Evolutionary conservation across 1,140 invertebrate species (phyloP).

Genomic region (Habropoda laboriosa): DNA sequence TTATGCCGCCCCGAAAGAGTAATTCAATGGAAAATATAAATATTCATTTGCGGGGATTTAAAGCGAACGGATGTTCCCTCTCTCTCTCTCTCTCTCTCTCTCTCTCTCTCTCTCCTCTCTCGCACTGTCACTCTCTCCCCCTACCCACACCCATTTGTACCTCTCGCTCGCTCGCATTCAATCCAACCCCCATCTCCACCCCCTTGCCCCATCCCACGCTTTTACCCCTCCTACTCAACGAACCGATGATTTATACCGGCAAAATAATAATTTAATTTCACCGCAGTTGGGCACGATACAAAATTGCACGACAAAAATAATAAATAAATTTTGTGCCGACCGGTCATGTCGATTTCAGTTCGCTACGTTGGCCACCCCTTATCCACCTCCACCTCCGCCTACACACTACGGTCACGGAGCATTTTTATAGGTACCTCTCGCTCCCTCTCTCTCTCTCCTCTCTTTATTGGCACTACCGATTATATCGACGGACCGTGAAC

Average conservation of each 20-base stretch:
- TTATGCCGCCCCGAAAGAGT: constrained; percentile 80
- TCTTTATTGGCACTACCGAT: constrained; percentile 62
- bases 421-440: constrained; percentile 59
- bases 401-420: constrained; percentile 49
- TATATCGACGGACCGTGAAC: too few relatives aligned
- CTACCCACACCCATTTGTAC: background rate
- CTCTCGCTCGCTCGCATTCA: constrained; percentile 24
- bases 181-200: background rate
- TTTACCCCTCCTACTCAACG: constrained; percentile 57
- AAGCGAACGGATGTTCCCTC: constrained; percentile 70
- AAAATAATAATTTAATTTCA: constrained; percentile 83
- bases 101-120: background rate
- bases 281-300: constrained; percentile 80
- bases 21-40: constrained; percentile 83
- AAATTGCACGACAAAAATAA: constrained; percentile 82
- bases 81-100: constrained; percentile 30
- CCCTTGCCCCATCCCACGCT: constrained; percentile 13
- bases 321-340: constrained; percentile 81
- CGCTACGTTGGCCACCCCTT: constrained; percentile 47
- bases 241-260: constrained; percentile 78
- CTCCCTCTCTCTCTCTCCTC: too few relatives aligned
- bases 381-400: constrained; percentile 49
- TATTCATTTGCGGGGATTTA: constrained; percentile 82
- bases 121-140: background rate
- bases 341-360: constrained; percentile 79